Evolutionary conservation across 1,140 invertebrate genomes (phyloP).

Genomic region (Hylyphantes graminicola): DNA sequence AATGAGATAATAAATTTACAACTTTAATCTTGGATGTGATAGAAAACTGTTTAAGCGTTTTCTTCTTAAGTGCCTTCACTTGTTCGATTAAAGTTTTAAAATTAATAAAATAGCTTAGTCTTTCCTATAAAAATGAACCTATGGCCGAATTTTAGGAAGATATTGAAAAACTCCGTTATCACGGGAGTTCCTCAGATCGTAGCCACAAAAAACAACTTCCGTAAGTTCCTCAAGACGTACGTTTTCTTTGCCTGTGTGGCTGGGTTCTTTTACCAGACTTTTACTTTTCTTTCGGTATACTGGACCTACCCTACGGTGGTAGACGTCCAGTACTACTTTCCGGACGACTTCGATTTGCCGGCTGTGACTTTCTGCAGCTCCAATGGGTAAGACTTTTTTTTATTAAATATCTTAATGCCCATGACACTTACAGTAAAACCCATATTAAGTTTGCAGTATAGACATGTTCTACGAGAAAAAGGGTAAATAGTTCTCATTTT

Average conservation of each 20-base stretch:
- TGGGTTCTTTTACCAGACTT: conserved; percentile 54
- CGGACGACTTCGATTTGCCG: conserved; percentile 37
- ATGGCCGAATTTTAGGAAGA: conserved; percentile 17
- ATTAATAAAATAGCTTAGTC: no score
- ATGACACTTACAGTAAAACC: no score
- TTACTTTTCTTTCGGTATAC: conserved; percentile 38
- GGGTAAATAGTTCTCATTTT: no score
- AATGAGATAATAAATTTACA: no score
- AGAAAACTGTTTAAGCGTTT: background rate
- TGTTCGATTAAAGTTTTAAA: background rate
- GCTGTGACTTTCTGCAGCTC: conserved; percentile 45
- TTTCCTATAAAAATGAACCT: conserved; percentile 19
- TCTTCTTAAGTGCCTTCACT: background rate
- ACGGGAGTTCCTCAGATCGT: conserved; percentile 57
- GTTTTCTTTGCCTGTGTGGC: conserved; percentile 36
- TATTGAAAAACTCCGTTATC: conserved; percentile 49
- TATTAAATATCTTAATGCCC: no score
- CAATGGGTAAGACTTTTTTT: conserved; percentile 38
- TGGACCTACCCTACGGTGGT: conserved; percentile 59
- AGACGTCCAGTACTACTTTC: conserved; percentile 43
- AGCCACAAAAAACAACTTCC: conserved; percentile 8
- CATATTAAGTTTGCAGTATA: no score
- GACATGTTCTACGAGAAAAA: no score
- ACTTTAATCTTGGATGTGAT: no score
- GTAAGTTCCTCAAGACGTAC: conserved; percentile 35